Evolutionary conservation across 2,113 vertebrate species (phyloP), one percentile per base, ranked within the genome.

Genomic region (Jaculus jaculus): DNA sequence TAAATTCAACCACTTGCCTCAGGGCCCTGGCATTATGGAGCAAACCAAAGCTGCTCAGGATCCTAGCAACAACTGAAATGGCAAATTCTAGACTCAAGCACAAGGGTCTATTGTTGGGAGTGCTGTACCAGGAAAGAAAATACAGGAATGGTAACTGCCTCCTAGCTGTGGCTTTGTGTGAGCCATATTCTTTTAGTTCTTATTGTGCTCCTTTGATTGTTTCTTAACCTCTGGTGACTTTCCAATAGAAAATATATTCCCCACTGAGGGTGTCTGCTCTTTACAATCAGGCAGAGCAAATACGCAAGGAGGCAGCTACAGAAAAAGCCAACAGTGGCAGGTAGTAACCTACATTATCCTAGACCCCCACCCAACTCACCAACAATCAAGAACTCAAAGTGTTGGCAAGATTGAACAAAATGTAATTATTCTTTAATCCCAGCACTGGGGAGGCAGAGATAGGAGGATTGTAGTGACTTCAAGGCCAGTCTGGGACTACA

Each of bases 341-440:
- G 75, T 30, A 60, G 30, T 18, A 60, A 34, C 68, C 60, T 28
- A 37, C 2, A 32, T 1, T 5, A 21, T 51, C 30, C 6, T 5
- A 20, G 65, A 73, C 34, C 60, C 21, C 58, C 4, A 54, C 34
- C 51, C 32, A 69, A 54, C n/a, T 68, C 42, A 72, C 32, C 78
- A 88, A 28, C n/a, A 66, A 34, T 39, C 72, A 28, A 92, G 72
- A 78, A 34, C 34, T 79, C 72, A 60, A 60, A 39, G 79, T 21
- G 84, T 80, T 84, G 72, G 18, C n/a, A 30, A 92, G 68, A 71
- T 69, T 39, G 68, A 68, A 68, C 24, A 83, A 77, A 93, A 87
- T 39, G 26, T 28, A 90, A 54, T 37, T 86, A 71, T 51, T 54
- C 54, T 54, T 54, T 54, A 54, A 54, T 54, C 54, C 54, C 54